phyloP scores from a whole-genome alignment of 2,113 vertebrate genomes.

The human (Homo sapiens) region GRCh38 chr17:47775001-47775500 shows the following conservation, averaged over 20 bases:
- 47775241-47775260: not conserved
- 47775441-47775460: not conserved
- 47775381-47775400: not conserved
- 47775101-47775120: not conserved
- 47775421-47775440: not conserved
- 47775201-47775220: not conserved
- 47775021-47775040: not conserved
- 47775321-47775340: not conserved
- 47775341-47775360: not conserved
- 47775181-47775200: not conserved
- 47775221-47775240: not conserved
- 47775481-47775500: not conserved
- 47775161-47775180: not conserved
- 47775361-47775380: not conserved
- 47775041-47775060: not conserved
- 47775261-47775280: not conserved
- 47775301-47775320: not conserved
- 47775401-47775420: accelerated
- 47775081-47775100: not conserved
- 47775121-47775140: not conserved
- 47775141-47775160: not conserved
- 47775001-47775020: not conserved
- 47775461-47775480: not conserved
- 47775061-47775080: not conserved
- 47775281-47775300: not conserved